Base-by-base conservation (phyloP, 2,888 invertebrate genomes). In the Eilema depressum region DNA sequence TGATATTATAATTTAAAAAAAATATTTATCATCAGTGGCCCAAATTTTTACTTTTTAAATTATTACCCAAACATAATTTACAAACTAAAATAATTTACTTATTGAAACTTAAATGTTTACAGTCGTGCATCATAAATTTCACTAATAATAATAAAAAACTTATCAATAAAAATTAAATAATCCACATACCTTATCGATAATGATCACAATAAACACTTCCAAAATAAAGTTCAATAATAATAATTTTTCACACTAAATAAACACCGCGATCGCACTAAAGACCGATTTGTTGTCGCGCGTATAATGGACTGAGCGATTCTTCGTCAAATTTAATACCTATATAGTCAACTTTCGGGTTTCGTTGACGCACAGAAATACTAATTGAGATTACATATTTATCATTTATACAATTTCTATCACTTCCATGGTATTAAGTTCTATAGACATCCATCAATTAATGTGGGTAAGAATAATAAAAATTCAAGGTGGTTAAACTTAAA, bases 301-400 rank as follows among this genome's bases (percentile, higher is more conserved):
- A 72, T 65, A 70, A 77, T 74, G 61, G 26, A 80, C 82, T 80
- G 80, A 75, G 61, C 66, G 64, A 66, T 71, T 64, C 69, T 62
- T 67, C 63, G 70, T 63, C 63, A 37, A 23, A 53, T 66, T 67
- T 66, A 71, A 77, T 74, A 68, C 72, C 72, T 80, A 81, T 81
- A 80, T 80, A 80, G 71, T 17, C n/a, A 79, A 75, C 68, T 79
- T 81, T 77, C 60, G 68, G 73, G 66, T 72, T 59, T 72, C 69
- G 67, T 67, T 71, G 73, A 80, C 74, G 70, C 60, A 78, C 41
- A 71, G 41, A 69, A 62, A 60, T 28, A 62, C 63, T 60, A 41
- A 63, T 66, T 26, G 61, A 61, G 20, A 57, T 70, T n/a, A 53
- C 10, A 53, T 53, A 53, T 53, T 53, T n/a, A 53, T 53, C n/a